Base-by-base conservation (phyloP, 2,113 vertebrate genomes). In the Muntiacus muntjak region DNA sequence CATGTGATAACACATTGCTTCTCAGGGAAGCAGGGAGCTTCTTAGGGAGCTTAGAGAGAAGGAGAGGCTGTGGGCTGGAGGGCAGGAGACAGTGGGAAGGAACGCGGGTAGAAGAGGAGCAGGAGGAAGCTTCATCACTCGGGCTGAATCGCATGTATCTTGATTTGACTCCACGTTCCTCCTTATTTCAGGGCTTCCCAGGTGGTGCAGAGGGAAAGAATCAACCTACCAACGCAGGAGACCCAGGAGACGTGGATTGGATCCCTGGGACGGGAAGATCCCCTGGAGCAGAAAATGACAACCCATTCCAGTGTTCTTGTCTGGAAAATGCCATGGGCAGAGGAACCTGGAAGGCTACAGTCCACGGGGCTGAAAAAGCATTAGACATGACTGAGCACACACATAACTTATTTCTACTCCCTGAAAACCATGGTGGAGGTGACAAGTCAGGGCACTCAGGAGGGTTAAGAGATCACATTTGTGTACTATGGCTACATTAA, bases 341-440 rank as follows among this genome's bases (percentile, higher is more conserved):
- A 76, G 71, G 71, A 76, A 26, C 36, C 36, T 25, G 36, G 36
- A 71, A 40, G 36, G 71, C 71, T 76, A 14, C 11, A 43, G 67
- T 71, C 9, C n/a, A 71, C 5, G 0, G 19, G 67, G n/a, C 23
- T 4, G 0, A 40, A 40, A 12, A 76, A 76, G 71, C 1, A 0
- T 43, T 43, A 76, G 23, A 43, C 71, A 26, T 43, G 36, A 43
- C 71, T 71, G n/a, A 71, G 67, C n/a, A 40, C n/a, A 40, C 67
- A 40, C 19, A 40, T 23, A 23, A 26, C 36, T 17, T 47, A 55
- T 21, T 26, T 23, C 13, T 6, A n/a, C 33, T 82, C 40, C 7
- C 19, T 9, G 26, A 40, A n/a, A 54, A 67, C 6, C 5, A 13
- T 30, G 47, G 6, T 1, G 15, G 45, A 19, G 5, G 57, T 30